Conservation (phyloP, 2,113 vertebrate genomes). For the Dipodomys spectabilis region DNA sequence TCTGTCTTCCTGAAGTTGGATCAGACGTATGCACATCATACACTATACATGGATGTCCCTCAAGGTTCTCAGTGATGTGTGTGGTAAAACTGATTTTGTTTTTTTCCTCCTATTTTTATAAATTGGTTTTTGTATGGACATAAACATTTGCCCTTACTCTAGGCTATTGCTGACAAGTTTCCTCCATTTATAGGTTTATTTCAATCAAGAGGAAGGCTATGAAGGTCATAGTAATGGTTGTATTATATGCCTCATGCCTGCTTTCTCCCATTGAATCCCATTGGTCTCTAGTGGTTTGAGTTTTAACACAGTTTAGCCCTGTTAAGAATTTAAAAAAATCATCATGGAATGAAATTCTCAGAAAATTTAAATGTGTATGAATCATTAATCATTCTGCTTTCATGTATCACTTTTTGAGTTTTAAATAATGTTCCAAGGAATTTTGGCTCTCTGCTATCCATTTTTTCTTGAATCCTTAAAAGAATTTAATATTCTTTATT, state of each 20-base stretch:
- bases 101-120: neutral
- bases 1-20: rapidly evolving
- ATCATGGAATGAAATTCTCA: neutral
- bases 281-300: neutral
- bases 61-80: neutral
- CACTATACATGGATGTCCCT: neutral
- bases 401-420: neutral
- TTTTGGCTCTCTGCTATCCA: neutral
- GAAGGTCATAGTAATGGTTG: neutral
- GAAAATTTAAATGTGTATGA: neutral
- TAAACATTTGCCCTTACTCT: neutral
- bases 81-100: neutral
- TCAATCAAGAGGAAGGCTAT: neutral
- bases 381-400: neutral
- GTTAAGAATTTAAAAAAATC: neutral
- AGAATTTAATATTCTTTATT: neutral
- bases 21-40: neutral
- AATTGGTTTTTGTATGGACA: neutral
- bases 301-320: neutral
- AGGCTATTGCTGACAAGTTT: neutral
- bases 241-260: neutral
- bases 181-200: neutral
- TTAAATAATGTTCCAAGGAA: neutral
- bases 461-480: neutral
- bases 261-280: neutral